Evolutionary conservation across 2,888 invertebrate genomes (phyloP).

Genomic region (Pachycephus smyrnensis): DNA sequence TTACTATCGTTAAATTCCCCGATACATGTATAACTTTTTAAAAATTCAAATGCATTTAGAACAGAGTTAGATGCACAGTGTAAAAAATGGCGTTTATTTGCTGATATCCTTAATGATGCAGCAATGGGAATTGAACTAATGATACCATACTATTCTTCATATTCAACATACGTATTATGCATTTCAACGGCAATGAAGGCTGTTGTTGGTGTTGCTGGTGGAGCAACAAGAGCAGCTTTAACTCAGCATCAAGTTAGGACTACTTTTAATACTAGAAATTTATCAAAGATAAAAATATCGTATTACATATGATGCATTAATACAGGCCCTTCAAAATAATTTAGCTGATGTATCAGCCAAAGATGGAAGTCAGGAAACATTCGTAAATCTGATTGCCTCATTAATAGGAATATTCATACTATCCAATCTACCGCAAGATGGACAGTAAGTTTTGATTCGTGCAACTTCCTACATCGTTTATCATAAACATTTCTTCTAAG

Average conservation of each 20-base stretch:
- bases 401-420: slow-evolving; percentile 82
- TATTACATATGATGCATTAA: neutral
- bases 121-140: slow-evolving; percentile 91
- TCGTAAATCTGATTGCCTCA: slow-evolving; percentile 91
- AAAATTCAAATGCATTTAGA: slow-evolving; percentile 61
- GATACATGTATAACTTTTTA: neutral
- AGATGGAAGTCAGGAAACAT: slow-evolving; percentile 96
- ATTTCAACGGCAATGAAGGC: slow-evolving; percentile 83
- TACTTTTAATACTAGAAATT: neutral
- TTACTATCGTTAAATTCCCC: neutral
- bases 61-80: slow-evolving; percentile 88
- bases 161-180: slow-evolving; percentile 77
- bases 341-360: slow-evolving; percentile 94
- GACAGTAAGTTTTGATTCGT: slow-evolving; percentile 60
- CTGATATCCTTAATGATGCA: slow-evolving; percentile 91
- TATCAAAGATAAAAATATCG: neutral
- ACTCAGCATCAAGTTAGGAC: slow-evolving; percentile 85
- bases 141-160: slow-evolving; percentile 76
- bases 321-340: slow-evolving; percentile 84
- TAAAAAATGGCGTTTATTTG: slow-evolving; percentile 95
- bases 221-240: slow-evolving; percentile 91
- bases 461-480: neutral
- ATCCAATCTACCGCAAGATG: slow-evolving; percentile 71
- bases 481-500: neutral
- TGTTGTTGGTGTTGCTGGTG: slow-evolving; percentile 83